Evolutionary conservation across 1,140 invertebrate genomes (phyloP).

Genomic region (Bombus terrestris): DNA sequence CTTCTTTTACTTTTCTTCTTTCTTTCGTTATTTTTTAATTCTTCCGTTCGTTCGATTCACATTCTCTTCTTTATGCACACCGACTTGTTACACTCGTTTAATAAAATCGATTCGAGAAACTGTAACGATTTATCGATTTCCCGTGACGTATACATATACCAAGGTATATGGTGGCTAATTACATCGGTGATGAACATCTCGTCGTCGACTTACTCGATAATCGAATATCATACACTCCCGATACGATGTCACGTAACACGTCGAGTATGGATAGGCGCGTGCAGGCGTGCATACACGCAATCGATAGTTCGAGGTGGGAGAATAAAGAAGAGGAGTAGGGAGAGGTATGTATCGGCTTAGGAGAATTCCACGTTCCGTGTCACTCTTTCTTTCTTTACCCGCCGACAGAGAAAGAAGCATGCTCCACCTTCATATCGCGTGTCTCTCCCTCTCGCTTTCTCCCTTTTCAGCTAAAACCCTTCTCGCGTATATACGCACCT

Average conservation of each 20-base stretch:
- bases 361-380: slow-evolving; percentile 62
- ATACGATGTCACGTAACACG: slow-evolving; percentile 41
- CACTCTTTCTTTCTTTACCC: slow-evolving; percentile 31
- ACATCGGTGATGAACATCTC: slow-evolving; percentile 16
- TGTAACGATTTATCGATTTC: slow-evolving; percentile 1
- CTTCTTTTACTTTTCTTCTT: too few species aligned
- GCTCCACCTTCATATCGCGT: slow-evolving; percentile 40
- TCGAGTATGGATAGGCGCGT: slow-evolving; percentile 31
- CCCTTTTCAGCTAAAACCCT: slow-evolving; percentile 50
- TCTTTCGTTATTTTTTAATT: not conserved
- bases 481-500: slow-evolving; percentile 56
- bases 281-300: slow-evolving; percentile 54
- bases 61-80: not conserved
- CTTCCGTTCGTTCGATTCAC: not conserved
- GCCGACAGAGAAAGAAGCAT: not conserved
- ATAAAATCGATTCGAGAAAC: not conserved
- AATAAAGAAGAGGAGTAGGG: slow-evolving; percentile 20
- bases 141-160: not conserved
- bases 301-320: slow-evolving; percentile 53
- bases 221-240: slow-evolving; percentile 46
- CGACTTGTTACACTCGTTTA: not conserved
- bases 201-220: slow-evolving; percentile 37
- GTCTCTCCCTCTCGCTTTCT: slow-evolving; percentile 38
- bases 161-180: slow-evolving; percentile 16
- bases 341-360: slow-evolving; percentile 54